Base-by-base conservation (phyloP, 2,888 invertebrate genomes). In the Seira ritae region DNA sequence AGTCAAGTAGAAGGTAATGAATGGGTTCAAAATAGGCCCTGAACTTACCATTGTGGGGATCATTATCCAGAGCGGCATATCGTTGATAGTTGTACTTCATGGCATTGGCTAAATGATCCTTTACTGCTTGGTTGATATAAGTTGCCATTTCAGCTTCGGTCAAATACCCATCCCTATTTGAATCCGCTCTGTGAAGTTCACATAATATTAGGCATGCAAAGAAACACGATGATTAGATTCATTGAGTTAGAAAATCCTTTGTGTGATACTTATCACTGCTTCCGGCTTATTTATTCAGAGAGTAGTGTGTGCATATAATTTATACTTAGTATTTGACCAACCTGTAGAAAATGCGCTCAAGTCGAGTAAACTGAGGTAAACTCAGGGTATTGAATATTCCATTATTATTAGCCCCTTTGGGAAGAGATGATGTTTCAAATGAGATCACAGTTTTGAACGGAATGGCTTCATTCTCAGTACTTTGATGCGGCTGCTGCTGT, bases 111-210 rank as follows among this genome's bases (percentile, higher is more conserved):
- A 95, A 94, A 89, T 95, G 95, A 80, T 94, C 93, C 42, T 93
- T 93, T 67, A 95, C 94, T 90, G 94, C 94, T 15, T 91, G 91
- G 86, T 94, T 93, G 37, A 95, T 95, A 92, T 94, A 94, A 86
- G 92, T 91, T 0, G 94, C 92, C 75, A 95, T 89, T 90, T 95
- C 95, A 86, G 92, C 92, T 20, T 93, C 92, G 85, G 93, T 93
- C 67, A 95, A 89, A 67, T 92, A 91, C 1, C 91, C 90, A 89
- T 94, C 93, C 60, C 91, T 91, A 89, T 94, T 92, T 15, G 90
- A 91, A 89, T 95, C 94, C 4, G 94, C 94, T 85, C 94, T 94
- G 66, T n/a, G 84, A 85, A 72, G 12, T 42, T 42, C 42, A 42
- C 6, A 42, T n/a, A n/a, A n/a, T n/a, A n/a, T n/a, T n/a, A n/a